A percentile compares a stretch with the other conserved stretches of the same genome.
Conservation (phyloP, 2,797 vertebrate species). For the Pseudochromis fuscus region DNA sequence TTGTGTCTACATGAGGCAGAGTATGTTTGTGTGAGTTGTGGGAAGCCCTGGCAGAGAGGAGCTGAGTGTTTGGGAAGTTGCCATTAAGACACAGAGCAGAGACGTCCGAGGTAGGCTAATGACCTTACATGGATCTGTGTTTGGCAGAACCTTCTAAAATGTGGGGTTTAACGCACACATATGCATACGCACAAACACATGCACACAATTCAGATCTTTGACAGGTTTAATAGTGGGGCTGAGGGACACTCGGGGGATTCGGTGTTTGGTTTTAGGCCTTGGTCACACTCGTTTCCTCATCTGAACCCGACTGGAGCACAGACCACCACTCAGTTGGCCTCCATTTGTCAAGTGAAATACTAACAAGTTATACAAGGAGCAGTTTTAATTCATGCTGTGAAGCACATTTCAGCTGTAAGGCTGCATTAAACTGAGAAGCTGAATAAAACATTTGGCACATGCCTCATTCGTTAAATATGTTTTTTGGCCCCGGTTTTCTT, state of each 20-base stretch:
- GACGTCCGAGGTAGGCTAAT: constrained; percentile 75
- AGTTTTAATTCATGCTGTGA: constrained; percentile 46
- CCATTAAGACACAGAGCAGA: constrained; percentile 85
- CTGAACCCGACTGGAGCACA: constrained; percentile 49
- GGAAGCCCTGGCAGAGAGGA: constrained; percentile 74
- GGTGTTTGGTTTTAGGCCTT: constrained; percentile 56
- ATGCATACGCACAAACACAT: constrained; percentile 24
- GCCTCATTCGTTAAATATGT: constrained; percentile 38
- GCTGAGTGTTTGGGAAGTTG: constrained; percentile 82
- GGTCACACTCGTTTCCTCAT: constrained; percentile 66
- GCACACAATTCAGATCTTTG: constrained; percentile 53
- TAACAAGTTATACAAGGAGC: constrained; percentile 51
- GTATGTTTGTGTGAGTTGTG: constrained; percentile 67
- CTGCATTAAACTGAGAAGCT: constrained; percentile 39
- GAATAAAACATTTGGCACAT: constrained; percentile 56
- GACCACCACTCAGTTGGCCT: constrained; percentile 42
- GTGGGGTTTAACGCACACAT: constrained; percentile 53
- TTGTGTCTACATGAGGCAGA: constrained; percentile 43
- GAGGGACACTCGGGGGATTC: constrained; percentile 61
- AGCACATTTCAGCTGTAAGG: constrained; percentile 46
- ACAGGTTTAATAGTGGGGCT: constrained; percentile 76
- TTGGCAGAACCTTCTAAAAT: constrained; percentile 78
- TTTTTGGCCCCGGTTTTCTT: constrained; percentile 39
- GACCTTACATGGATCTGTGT: constrained; percentile 84
- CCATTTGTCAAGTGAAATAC: constrained; percentile 62